Conservation (phyloP, 2,113 vertebrate species). For the Siphamia tubifer region DNA sequence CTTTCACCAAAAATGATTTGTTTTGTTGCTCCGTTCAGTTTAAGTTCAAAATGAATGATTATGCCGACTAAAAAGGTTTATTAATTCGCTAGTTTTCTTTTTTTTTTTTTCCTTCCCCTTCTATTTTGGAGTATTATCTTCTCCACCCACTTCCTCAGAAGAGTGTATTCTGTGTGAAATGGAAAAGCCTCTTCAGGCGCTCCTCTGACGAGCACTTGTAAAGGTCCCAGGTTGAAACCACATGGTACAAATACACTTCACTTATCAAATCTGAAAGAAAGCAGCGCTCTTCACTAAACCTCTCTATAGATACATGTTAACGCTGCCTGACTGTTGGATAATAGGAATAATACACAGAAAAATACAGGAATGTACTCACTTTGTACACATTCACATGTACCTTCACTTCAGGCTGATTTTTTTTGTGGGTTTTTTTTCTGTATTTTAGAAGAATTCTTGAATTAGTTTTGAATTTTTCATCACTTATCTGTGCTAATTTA, state of each 20-base stretch:
- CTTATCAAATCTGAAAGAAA: conserved; percentile 63
- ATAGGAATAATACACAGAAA: conserved; percentile 23
- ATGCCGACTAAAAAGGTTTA: conserved; percentile 82
- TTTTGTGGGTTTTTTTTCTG: too few relatives aligned
- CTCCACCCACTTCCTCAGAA: conserved; percentile 73
- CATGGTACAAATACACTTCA: conserved; percentile 61
- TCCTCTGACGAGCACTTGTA: conserved; percentile 60
- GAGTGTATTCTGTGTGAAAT: conserved; percentile 72
- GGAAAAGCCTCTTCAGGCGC: conserved; percentile 72
- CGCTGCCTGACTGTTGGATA: conserved; percentile 22
- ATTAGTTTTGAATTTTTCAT: too few relatives aligned
- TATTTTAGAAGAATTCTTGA: too few relatives aligned
- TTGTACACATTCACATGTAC: conserved; percentile 13
- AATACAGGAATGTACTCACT: conserved; percentile 32
- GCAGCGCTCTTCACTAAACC: conserved; percentile 40
- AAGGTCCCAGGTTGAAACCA: conserved; percentile 71
- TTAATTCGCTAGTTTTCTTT: conserved; percentile 74
- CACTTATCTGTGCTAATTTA: too few relatives aligned
- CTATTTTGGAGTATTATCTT: conserved; percentile 74
- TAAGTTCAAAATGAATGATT: conserved; percentile 84
- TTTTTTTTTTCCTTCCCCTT: conserved; percentile 34
- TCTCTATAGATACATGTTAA: conserved; percentile 8
- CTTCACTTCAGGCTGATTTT: too few relatives aligned
- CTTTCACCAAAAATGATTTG: conserved; percentile 85
- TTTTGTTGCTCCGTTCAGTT: conserved; percentile 84